A percentile compares a stretch with the other conserved stretches of the same genome.
Evolutionary conservation across 2,888 invertebrate genomes (phyloP).

Genomic region (Drosophila prolongata): DNA sequence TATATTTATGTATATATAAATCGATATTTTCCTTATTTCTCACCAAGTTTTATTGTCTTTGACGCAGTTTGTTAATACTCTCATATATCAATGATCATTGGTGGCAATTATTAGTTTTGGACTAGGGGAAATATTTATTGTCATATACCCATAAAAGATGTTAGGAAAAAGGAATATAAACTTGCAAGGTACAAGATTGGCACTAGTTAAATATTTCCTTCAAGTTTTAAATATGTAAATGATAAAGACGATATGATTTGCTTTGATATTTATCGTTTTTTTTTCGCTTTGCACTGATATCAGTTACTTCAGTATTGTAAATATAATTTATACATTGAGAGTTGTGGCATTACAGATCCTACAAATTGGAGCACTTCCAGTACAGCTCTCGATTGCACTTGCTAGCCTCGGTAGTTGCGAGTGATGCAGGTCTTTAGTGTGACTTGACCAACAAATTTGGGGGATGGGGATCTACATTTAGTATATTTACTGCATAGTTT

Average conservation of each 20-base stretch:
- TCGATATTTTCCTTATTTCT: conserved; percentile 32
- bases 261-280: conserved; percentile 57
- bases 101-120: conserved; percentile 21
- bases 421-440: conserved; percentile 71
- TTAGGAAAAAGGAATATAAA: conserved; percentile 1
- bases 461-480: conserved; percentile 47
- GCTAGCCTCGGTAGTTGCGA: conserved; percentile 51
- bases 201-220: conserved; percentile 49
- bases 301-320: conserved; percentile 64
- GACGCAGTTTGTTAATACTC: conserved; percentile 64
- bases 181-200: conserved; percentile 69
- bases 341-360: conserved; percentile 32
- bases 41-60: conserved; percentile 71
- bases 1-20: conserved; percentile 32
- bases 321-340: conserved; percentile 36
- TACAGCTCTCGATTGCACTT: conserved; percentile 31
- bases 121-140: conserved; percentile 32
- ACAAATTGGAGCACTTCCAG: conserved; percentile 51
- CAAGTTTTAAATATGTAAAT: conserved; percentile 14
- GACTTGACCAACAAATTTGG: conserved; percentile 19
- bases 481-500: conserved; percentile 21
- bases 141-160: conserved; percentile 36
- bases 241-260: conserved; percentile 59
- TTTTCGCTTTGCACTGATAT: conserved; percentile 69
- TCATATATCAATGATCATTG: conserved; percentile 36